Conservation (phyloP, 2,113 vertebrate genomes). For the Hippocampus comes region DNA sequence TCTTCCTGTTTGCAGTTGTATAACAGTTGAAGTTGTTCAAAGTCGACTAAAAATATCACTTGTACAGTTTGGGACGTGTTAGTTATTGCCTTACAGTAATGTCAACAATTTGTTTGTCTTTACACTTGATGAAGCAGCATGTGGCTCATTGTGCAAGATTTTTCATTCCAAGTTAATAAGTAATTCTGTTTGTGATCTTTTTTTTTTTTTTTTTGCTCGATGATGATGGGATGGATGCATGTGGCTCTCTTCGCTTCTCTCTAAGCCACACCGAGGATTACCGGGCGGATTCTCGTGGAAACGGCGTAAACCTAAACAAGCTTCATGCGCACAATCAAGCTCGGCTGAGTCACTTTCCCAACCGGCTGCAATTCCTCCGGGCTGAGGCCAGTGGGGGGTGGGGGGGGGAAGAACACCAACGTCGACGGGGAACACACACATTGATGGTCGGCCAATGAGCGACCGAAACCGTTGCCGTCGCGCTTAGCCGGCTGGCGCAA, state of each 20-base stretch:
- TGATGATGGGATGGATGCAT: background rate
- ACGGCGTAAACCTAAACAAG: constrained; percentile 23
- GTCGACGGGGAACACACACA: constrained; percentile 45
- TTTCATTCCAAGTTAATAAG: no score
- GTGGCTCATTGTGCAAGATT: background rate
- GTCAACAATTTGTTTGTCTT: no score
- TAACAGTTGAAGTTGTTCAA: no score
- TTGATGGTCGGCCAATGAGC: constrained; percentile 57
- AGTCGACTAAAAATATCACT: no score
- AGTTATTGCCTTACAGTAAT: no score
- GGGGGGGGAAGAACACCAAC: constrained; percentile 55
- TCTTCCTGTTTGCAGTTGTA: no score
- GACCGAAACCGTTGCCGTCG: constrained; percentile 61
- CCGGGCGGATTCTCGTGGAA: constrained; percentile 46
- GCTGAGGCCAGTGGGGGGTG: background rate
- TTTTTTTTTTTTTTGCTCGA: background rate
- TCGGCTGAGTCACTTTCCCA: constrained; percentile 51
- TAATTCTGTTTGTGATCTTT: background rate
- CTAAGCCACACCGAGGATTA: constrained; percentile 30
- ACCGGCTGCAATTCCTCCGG: background rate
- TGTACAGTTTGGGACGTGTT: no score
- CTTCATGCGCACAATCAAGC: constrained; percentile 17
- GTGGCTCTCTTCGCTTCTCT: background rate
- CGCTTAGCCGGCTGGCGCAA: constrained; percentile 46
- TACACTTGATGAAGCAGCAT: background rate